Conservation (phyloP, 2,113 vertebrate genomes). For the Catagonus wagneri region DNA sequence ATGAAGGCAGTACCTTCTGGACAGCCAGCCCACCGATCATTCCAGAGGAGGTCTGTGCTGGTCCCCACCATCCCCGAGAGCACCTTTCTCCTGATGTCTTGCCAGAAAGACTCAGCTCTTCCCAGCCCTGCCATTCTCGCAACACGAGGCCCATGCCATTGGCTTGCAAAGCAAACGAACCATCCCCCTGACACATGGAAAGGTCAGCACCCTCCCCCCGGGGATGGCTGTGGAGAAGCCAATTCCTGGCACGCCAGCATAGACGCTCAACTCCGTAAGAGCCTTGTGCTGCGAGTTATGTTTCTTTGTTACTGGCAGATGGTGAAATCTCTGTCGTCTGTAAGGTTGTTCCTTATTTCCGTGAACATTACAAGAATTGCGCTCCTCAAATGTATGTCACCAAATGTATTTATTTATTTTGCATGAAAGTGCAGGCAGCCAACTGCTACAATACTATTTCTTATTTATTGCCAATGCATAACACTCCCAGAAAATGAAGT, state of each 20-base stretch:
- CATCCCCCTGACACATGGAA: neutral
- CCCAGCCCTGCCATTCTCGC: neutral
- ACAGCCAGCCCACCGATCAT: neutral
- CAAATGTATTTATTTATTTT: constrained; percentile 86
- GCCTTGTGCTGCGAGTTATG: constrained; percentile 29
- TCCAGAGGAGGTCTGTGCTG: neutral
- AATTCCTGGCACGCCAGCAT: constrained; percentile 1
- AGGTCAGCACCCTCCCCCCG: constrained; percentile 45
- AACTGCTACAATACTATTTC: constrained; percentile 80
- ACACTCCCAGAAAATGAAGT: constrained; percentile 74
- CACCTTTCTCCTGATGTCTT: neutral
- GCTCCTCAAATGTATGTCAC: constrained; percentile 78
- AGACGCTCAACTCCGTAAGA: constrained; percentile 50
- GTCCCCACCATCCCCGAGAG: neutral
- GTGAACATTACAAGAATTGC: constrained; percentile 75
- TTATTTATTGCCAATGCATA: constrained; percentile 81
- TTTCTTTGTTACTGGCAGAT: constrained; percentile 79
- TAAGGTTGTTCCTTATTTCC: constrained; percentile 78
- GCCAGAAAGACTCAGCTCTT: neutral
- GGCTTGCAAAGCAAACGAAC: constrained; percentile 41
- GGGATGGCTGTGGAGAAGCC: neutral
- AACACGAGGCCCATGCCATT: neutral
- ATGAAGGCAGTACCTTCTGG: neutral
- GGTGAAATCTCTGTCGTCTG: constrained; percentile 79
- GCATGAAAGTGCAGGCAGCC: constrained; percentile 73